Percentiles rank a stretch among this genome's conserved stretches.
These are phyloP conservation scores for Abrostola tripartita DNA, from an alignment of 2,888 invertebrate genomes.

Conservation along the genomic window DNA sequence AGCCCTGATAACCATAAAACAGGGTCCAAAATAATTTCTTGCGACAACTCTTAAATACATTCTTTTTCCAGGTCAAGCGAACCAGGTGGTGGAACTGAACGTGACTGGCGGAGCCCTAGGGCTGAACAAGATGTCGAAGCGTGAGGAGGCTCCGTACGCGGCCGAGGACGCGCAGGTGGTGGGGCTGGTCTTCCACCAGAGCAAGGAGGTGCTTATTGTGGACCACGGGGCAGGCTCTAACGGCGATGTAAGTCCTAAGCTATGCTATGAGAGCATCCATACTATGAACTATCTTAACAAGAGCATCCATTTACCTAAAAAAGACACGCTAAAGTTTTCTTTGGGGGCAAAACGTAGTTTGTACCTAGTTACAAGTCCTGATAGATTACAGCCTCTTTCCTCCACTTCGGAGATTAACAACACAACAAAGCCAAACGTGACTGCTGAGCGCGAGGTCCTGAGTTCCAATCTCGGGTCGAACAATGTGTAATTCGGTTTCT, in stretches of 20 bases:
- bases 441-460: too few species aligned
- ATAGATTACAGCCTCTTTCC: background rate
- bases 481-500: too few species aligned
- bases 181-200: conserved; percentile 96
- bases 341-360: too few species aligned
- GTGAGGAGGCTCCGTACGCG: conserved; percentile 94
- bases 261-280: background rate
- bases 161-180: conserved; percentile 96
- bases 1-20: too few species aligned
- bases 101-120: conserved; percentile 94
- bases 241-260: conserved; percentile 72
- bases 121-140: conserved; percentile 94
- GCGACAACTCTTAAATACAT: background rate
- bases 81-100: conserved; percentile 89
- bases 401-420: too few species aligned
- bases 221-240: conserved; percentile 90
- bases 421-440: too few species aligned
- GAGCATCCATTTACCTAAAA: too few species aligned
- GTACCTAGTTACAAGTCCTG: too few species aligned
- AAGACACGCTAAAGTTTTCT: too few species aligned
- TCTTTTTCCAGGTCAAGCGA: conserved; percentile 86
- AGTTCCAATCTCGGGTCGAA: too few species aligned
- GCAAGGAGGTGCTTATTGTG: conserved; percentile 95
- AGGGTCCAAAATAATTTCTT: background rate
- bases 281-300: too few species aligned